A percentile compares a stretch with the other conserved stretches of the same genome.
Conservation (phyloP, 1,140 invertebrate genomes). For the Drosophila rhopaloa region DNA sequence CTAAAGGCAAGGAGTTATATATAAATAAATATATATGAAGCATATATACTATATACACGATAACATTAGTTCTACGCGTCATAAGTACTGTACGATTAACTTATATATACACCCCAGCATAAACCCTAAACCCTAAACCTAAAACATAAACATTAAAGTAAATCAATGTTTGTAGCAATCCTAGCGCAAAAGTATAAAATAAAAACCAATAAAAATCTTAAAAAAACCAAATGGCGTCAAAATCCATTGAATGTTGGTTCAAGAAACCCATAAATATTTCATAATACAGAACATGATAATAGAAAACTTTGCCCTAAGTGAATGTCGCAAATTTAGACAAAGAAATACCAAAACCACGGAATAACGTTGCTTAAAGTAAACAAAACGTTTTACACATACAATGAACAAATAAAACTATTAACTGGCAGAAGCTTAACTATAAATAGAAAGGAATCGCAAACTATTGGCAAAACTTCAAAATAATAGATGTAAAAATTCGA, state of each 20-base stretch:
- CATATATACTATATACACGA: conserved; percentile 75
- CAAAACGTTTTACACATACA: conserved; percentile 18
- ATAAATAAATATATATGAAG: conserved; percentile 72
- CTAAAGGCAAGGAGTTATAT: conserved; percentile 49
- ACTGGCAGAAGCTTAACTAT: conserved; percentile 23
- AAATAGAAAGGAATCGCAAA: conserved; percentile 38
- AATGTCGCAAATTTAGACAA: conserved; percentile 58
- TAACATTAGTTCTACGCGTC: conserved; percentile 75
- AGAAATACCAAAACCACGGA: conserved; percentile 63
- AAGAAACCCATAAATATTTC: conserved; percentile 24
- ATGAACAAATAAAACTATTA: conserved; percentile 11
- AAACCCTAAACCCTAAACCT: conserved; percentile 27
- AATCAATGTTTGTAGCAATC: conserved; percentile 77
- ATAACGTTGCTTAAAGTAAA: conserved; percentile 38
- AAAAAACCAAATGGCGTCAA: conserved; percentile 48
- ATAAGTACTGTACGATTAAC: conserved; percentile 79
- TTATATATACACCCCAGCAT: conserved; percentile 65
- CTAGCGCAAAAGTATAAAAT: conserved; percentile 58
- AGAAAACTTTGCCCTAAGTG: conserved; percentile 43
- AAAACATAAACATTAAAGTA: conserved; percentile 53
- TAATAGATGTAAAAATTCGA: conserved; percentile 11
- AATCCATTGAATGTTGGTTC: conserved; percentile 47
- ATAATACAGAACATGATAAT: conserved; percentile 22
- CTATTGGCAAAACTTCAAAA: conserved; percentile 34
- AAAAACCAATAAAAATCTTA: conserved; percentile 29